Base-by-base conservation (phyloP, 2,113 vertebrate species). In the Phalacrocorax carbo region DNA sequence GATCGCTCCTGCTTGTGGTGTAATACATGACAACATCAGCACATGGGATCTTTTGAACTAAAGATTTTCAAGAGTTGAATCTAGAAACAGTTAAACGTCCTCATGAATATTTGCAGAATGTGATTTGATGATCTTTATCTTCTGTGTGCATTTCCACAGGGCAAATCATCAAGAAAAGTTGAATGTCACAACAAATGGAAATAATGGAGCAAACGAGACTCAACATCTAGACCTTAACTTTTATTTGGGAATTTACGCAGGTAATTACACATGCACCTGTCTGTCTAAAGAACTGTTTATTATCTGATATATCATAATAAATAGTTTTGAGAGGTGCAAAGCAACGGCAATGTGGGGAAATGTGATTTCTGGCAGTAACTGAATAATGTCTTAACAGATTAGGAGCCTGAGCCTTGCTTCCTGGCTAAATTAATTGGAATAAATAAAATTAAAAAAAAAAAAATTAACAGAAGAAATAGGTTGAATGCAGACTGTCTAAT, bases 201-300 rank as follows among this genome's bases (percentile, higher is more conserved):
- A 90, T 89, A 83, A 62, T 58, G 78, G 57, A 72, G 88, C 83
- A 91, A 97, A 97, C 64, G n/a, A 51, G 68, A 98, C 98, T 1
- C 57, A 94, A 26, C 71, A 94, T 88, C 97, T 98, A 91, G 98
- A 99, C 98, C 98, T 99, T 97, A 97, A 94, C 97, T 98, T 98
- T 96, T 99, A 99, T 97, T 98, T 99, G 96, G 98, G 98, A 97
- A 98, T 99, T 98, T 99, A 99, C 58, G 98, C 99, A 99, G 99
- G 99, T 99, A 99, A 98, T 95, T 82, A 46, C 46, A 76, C 10
- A 1, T 25, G 40, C 16, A 10, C 0, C 10, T 86, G 21, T 65
- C 21, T 91, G 10, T 84, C 34, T 76, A 6, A 46, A 82, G 87
- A 88, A 78, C 49, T 89, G 2, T 52, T 72, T 69, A 55, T 92